Percentiles rank a stretch among this genome's conserved stretches.
These are phyloP conservation scores for Astyanax mexicanus DNA, from an alignment of 2,797 vertebrate genomes.

Conservation along the genomic window DNA sequence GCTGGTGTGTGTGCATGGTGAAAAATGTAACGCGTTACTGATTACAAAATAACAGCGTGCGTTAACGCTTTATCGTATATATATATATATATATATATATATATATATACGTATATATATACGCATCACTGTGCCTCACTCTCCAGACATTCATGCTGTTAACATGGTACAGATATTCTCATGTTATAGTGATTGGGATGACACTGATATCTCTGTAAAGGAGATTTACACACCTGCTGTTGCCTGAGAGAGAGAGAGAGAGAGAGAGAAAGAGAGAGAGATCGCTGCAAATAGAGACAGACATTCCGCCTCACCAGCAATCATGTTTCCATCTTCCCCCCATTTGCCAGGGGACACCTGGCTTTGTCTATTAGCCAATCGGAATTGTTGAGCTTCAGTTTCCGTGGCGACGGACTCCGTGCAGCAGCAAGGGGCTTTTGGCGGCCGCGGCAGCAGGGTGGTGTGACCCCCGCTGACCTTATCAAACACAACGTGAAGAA, in stretches of 20 bases:
- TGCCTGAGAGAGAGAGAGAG: not conserved
- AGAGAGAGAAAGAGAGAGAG: conserved; percentile 20
- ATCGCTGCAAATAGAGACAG: conserved; percentile 29
- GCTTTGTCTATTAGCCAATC: conserved; percentile 57
- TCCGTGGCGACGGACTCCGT: conserved; percentile 63
- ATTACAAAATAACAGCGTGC: too few relatives aligned
- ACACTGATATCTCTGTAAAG: not conserved
- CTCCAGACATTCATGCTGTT: too few relatives aligned
- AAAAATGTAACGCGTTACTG: too few relatives aligned
- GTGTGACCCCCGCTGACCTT: conserved; percentile 41
- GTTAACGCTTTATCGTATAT: too few relatives aligned
- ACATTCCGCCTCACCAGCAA: conserved; percentile 30
- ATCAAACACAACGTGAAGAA: conserved; percentile 28
- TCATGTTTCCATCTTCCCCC: conserved; percentile 48
- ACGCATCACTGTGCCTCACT: too few relatives aligned
- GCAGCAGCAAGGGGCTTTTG: conserved; percentile 45
- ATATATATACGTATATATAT: too few relatives aligned
- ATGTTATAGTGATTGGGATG: not conserved
- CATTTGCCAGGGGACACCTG: conserved; percentile 57
- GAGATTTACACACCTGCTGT: not conserved
- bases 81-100: too few relatives aligned
- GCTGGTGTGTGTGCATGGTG: too few relatives aligned
- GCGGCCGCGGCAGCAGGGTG: conserved; percentile 24
- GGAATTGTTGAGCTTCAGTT: conserved; percentile 63
- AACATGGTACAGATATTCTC: too few relatives aligned